Conservation (phyloP, 2,888 invertebrate species). For the Trichopoda pennipes region DNA sequence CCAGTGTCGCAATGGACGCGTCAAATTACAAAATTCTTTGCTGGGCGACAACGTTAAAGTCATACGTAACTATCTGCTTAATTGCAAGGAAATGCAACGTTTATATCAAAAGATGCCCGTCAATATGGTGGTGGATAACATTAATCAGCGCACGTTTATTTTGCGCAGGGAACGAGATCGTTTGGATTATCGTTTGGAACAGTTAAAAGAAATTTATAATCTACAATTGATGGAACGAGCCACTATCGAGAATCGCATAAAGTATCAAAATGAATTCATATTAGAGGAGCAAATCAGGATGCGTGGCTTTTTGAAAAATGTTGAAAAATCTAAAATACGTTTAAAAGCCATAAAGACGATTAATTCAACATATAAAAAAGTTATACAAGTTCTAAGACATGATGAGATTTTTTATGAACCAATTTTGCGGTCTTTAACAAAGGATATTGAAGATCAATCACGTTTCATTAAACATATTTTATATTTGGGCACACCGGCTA, state of each 20-base stretch:
- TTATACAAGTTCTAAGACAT: constrained; percentile 76
- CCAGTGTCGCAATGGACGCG: constrained; percentile 77
- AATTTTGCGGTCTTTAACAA: constrained; percentile 76
- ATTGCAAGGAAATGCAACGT: constrained; percentile 78
- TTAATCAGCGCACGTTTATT: constrained; percentile 79
- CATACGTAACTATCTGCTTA: constrained; percentile 77
- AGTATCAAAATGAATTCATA: constrained; percentile 76
- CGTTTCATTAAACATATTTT: constrained; percentile 78
- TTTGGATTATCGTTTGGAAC: constrained; percentile 73
- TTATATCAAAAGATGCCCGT: constrained; percentile 79
- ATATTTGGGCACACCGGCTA: constrained; percentile 78
- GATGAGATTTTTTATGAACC: constrained; percentile 80
- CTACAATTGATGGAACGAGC: constrained; percentile 75
- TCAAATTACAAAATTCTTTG: constrained; percentile 75
- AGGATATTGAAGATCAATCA: constrained; percentile 79
- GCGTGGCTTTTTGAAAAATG: constrained; percentile 74
- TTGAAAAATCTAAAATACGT: constrained; percentile 79
- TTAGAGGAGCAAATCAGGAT: constrained; percentile 76
- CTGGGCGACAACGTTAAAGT: constrained; percentile 73
- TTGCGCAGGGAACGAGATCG: constrained; percentile 79
- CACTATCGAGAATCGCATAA: constrained; percentile 76
- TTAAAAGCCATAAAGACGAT: constrained; percentile 78
- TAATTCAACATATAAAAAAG: constrained; percentile 77
- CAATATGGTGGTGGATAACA: constrained; percentile 77
- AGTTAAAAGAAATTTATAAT: constrained; percentile 73